These are phyloP conservation scores for Apteryx mantelli DNA, from an alignment of 2,113 vertebrate species.

Conservation along the genomic window DNA sequence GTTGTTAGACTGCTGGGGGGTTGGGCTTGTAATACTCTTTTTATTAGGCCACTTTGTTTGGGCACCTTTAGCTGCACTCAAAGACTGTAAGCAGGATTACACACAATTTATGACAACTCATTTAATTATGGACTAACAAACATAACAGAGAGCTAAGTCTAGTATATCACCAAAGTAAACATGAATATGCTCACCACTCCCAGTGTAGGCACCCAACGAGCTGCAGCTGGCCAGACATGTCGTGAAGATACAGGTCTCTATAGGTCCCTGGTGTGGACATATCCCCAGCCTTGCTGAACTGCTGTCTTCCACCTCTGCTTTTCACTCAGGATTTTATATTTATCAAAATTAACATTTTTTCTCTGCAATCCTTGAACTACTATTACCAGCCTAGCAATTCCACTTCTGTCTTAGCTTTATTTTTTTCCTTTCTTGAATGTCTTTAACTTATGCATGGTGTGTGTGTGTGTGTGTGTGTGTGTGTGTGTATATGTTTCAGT, in stretches of 20 bases:
- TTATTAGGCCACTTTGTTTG: not conserved
- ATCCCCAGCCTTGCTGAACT: not conserved
- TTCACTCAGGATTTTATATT: not conserved
- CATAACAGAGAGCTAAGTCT: not conserved
- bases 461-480: too few relatives aligned
- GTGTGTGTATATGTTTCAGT: too few relatives aligned
- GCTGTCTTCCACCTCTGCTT: not conserved
- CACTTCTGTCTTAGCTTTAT: not conserved
- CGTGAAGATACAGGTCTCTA: not conserved
- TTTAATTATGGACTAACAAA: not conserved
- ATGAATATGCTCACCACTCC: not conserved
- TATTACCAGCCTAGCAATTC: not conserved
- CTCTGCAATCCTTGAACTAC: not conserved
- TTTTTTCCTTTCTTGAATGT: not conserved
- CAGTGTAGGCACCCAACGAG: not conserved
- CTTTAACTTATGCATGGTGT: not conserved
- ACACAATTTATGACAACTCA: not conserved
- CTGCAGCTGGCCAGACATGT: not conserved
- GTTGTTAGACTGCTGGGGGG: not conserved
- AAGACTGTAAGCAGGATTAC: not conserved
- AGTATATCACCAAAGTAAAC: not conserved
- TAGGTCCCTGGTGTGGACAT: not conserved
- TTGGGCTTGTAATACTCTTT: not conserved
- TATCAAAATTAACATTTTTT: not conserved
- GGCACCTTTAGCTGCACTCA: not conserved